A percentile compares a stretch with the other conserved stretches of the same genome.
These are phyloP conservation scores for Odocoileus virginianus DNA, from an alignment of 2,113 vertebrate species.

Conservation along the genomic window DNA sequence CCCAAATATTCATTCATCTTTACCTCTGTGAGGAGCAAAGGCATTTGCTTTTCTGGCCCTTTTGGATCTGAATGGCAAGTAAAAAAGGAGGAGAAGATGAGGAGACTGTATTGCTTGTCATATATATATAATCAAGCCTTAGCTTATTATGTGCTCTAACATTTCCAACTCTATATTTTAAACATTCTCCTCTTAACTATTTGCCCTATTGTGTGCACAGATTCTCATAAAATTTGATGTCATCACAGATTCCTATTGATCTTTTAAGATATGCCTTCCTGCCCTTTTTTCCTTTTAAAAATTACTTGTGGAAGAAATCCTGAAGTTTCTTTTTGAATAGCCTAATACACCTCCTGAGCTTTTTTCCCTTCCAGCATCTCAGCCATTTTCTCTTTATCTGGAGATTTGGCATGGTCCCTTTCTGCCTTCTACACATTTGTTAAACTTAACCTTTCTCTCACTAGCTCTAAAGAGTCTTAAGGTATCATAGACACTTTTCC, in stretches of 20 bases:
- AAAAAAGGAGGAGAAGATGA: not conserved
- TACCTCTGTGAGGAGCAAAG: not conserved
- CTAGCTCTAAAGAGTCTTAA: not conserved
- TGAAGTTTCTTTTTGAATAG: not conserved
- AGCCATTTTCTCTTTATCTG: not conserved
- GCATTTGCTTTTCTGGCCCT: not conserved
- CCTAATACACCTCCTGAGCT: not conserved
- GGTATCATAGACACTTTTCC: not conserved
- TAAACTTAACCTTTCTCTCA: not conserved
- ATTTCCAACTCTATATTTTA: not conserved
- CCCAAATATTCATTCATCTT: not conserved
- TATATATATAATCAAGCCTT: not conserved
- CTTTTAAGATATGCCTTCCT: not conserved
- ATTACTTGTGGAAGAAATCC: not conserved
- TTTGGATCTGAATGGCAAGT: not conserved
- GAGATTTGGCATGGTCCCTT: not conserved
- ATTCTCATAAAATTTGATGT: not conserved
- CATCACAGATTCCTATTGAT: not conserved
- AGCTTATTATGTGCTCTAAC: not conserved
- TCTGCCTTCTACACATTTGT: not conserved
- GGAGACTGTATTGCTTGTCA: not conserved
- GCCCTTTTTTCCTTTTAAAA: not conserved
- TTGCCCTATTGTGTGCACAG: not conserved
- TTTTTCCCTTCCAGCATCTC: not conserved
- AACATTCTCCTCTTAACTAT: not conserved